Conservation (phyloP, 2,797 vertebrate genomes). For the Cirrhinus mrigala region DNA sequence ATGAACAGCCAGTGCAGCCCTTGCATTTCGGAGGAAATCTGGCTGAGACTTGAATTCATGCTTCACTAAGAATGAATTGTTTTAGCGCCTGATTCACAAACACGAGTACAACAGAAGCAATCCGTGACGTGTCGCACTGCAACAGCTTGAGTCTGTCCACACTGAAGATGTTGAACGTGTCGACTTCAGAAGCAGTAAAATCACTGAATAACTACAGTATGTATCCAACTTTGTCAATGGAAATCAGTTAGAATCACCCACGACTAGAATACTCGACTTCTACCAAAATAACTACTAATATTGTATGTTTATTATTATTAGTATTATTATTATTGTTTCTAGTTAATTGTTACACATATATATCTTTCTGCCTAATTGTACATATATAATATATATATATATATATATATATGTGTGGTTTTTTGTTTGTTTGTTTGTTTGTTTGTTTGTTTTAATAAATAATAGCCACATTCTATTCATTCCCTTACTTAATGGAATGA, state of each 20-base stretch:
- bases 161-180: background rate
- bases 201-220: conserved; percentile 5
- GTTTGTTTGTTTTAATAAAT: too few relatives aligned
- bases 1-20: background rate
- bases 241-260: background rate
- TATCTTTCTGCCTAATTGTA: too few relatives aligned
- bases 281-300: too few relatives aligned
- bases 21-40: background rate
- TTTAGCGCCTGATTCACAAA: conserved; percentile 20
- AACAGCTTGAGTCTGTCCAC: conserved; percentile 22
- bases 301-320: too few relatives aligned
- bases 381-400: too few relatives aligned
- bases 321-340: too few relatives aligned
- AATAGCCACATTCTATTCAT: too few relatives aligned
- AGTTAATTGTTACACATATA: too few relatives aligned
- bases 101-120: background rate
- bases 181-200: background rate
- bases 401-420: too few relatives aligned
- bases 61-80: conserved; percentile 6
- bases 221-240: background rate
- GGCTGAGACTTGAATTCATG: background rate
- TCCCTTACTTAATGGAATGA: too few relatives aligned
- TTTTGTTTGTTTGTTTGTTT: too few relatives aligned
- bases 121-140: background rate
- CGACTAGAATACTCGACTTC: too few relatives aligned